These are phyloP conservation scores for Escarpia spicata DNA, from an alignment of 2,888 invertebrate species.

Conservation along the genomic window DNA sequence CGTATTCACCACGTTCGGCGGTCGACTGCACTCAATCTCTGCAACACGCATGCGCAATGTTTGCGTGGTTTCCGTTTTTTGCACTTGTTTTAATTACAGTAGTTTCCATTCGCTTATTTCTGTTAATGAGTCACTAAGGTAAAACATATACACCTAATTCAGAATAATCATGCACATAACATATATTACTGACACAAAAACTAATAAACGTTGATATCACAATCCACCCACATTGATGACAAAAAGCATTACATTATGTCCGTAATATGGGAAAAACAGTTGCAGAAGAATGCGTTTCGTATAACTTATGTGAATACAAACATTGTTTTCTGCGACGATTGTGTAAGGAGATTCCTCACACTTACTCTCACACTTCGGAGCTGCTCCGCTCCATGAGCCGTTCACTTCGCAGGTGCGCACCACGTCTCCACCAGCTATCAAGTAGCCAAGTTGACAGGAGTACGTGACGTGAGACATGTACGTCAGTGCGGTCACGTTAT, in stretches of 20 bases:
- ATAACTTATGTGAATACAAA: too few species aligned
- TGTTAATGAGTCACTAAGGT: too few species aligned
- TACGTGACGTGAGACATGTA: neutral
- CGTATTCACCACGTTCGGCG: neutral
- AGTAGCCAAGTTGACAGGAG: neutral
- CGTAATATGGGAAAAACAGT: too few species aligned
- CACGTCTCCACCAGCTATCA: neutral
- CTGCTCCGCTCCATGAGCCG: neutral
- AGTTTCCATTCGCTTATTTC: too few species aligned
- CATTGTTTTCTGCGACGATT: neutral
- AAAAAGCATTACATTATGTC: too few species aligned
- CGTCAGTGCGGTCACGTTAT: neutral
- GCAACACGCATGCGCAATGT: neutral
- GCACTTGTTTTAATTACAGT: neutral
- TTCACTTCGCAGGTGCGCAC: neutral
- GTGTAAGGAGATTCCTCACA: neutral
- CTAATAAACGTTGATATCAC: too few species aligned
- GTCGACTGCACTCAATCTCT: neutral
- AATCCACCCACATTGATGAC: too few species aligned
- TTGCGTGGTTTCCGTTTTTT: neutral
- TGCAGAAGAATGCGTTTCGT: too few species aligned
- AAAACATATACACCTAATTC: too few species aligned
- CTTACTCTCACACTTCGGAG: neutral
- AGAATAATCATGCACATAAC: too few species aligned
- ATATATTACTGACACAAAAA: too few species aligned